Conservation (phyloP, 1,140 invertebrate genomes). For the Stegodyphus dumicola region DNA sequence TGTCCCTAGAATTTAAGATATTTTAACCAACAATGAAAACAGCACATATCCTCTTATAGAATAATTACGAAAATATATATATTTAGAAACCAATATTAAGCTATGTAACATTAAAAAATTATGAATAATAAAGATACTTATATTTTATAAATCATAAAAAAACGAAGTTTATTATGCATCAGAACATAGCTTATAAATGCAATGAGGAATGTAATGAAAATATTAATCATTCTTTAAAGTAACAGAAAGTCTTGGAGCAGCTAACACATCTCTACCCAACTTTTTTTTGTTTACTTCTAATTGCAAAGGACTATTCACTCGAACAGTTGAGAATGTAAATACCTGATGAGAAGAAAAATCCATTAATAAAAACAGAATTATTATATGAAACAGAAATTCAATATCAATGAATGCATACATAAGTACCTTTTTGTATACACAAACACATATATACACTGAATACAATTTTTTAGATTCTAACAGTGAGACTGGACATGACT, state of each 20-base stretch:
- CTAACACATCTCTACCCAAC: conserved; percentile 77
- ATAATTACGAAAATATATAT: no score
- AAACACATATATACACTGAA: background rate
- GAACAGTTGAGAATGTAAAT: conserved; percentile 78
- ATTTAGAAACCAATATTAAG: no score
- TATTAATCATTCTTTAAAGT: conserved; percentile 62
- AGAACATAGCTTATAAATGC: no score
- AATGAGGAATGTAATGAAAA: background rate
- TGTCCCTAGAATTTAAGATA: no score
- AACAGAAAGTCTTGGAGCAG: conserved; percentile 70
- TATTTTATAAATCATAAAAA: no score
- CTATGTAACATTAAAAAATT: no score
- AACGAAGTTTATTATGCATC: no score
- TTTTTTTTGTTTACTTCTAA: conserved; percentile 82
- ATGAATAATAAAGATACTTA: no score
- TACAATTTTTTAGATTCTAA: background rate
- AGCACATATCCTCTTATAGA: no score
- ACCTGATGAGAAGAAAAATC: conserved; percentile 72
- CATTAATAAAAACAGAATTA: conserved; percentile 11
- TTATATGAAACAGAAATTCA: background rate
- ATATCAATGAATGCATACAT: background rate
- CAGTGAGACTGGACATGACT: no score
- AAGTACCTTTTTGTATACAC: background rate
- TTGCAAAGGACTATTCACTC: conserved; percentile 80
- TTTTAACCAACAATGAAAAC: no score